phyloP scores from a whole-genome alignment of 1,140 invertebrate genomes.

The Drosophila lacertosa region DNA sequence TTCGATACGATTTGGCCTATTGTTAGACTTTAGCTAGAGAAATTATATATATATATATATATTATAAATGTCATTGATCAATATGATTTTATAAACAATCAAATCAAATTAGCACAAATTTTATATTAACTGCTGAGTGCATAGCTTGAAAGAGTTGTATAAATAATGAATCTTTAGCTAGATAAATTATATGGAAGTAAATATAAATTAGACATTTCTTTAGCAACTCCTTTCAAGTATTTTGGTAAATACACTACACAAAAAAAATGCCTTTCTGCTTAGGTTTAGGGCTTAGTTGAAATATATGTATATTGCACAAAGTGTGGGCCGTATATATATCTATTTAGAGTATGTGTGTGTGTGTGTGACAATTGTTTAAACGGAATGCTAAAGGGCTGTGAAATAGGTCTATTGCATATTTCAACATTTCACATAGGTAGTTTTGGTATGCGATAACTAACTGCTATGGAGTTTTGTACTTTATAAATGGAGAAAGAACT shows the following conservation, averaged over 20 bases:
- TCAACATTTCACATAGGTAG: conserved; percentile 6
- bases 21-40: conserved; percentile 5
- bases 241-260: background rate
- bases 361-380: background rate
- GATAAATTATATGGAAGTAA: background rate
- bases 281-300: conserved; percentile 2
- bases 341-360: background rate
- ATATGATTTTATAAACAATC: too few relatives aligned
- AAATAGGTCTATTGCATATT: conserved; percentile 13
- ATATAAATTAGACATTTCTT: too few relatives aligned
- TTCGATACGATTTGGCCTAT: background rate
- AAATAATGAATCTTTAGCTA: conserved; percentile 7
- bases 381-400: conserved; percentile 41
- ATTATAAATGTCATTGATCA: too few relatives aligned
- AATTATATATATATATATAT: background rate
- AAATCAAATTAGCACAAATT: too few relatives aligned
- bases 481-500: conserved; percentile 39
- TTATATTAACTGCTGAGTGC: too few relatives aligned
- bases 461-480: conserved; percentile 65
- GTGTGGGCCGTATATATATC: conserved; percentile 10
- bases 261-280: background rate
- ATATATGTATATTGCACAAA: conserved; percentile 32
- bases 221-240: too few relatives aligned
- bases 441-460: conserved; percentile 35
- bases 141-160: too few relatives aligned